phyloP scores from a whole-genome alignment of 2,888 invertebrate genomes.

The Labia minor region DNA sequence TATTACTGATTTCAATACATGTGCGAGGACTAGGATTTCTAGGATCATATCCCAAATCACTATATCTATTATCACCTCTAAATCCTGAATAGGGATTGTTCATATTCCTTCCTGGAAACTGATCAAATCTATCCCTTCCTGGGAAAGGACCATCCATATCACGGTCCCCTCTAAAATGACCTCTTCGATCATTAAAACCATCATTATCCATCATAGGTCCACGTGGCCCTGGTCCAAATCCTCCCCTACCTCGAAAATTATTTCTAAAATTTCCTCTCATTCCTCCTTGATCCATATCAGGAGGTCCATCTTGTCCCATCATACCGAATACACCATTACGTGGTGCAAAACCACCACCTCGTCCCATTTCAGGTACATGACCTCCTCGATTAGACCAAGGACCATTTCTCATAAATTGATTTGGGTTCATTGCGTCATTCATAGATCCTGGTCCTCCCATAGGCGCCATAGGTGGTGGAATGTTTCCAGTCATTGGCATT shows the following conservation, averaged over 20 bases:
- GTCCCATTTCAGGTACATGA: neutral
- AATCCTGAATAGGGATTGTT: neutral
- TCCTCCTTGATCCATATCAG: conserved; percentile 5
- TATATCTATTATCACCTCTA: conserved; percentile 5
- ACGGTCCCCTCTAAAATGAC: neutral
- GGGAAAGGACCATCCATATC: neutral
- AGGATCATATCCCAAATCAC: conserved; percentile 7
- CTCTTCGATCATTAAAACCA: neutral
- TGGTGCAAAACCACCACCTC: neutral
- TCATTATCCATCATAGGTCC: conserved; percentile 5
- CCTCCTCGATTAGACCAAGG: conserved; percentile 2
- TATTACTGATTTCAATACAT: conserved; percentile 47
- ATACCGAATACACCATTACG: neutral
- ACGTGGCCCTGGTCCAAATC: neutral
- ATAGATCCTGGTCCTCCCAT: neutral
- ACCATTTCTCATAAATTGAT: conserved; percentile 5
- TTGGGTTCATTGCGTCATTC: neutral
- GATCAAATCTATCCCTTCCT: neutral
- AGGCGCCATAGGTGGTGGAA: neutral
- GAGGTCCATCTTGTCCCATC: neutral
- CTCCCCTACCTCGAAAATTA: neutral
- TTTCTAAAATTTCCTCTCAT: neutral
- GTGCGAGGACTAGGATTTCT: conserved; percentile 40
- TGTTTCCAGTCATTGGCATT: neutral
- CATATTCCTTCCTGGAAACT: neutral